Evolutionary conservation across 2,113 vertebrate species (phyloP).

Genomic region (Lepus europaeus): DNA sequence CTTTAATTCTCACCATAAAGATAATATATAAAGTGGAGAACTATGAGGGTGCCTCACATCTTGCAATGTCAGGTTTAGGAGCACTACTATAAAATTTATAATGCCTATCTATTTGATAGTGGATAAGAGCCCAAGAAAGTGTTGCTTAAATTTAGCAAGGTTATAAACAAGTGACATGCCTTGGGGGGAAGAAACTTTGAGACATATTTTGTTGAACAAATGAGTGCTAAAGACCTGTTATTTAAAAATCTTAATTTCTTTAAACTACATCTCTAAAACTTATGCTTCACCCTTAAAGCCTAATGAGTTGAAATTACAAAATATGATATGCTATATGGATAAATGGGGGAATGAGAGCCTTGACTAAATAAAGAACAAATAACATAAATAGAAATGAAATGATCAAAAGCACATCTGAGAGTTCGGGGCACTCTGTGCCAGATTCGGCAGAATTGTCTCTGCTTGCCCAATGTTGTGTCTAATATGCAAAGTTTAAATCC

Average conservation of each 20-base stretch:
- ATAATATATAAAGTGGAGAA: constrained; percentile 90
- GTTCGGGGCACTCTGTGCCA: fast-evolving
- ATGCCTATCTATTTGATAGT: constrained; percentile 87
- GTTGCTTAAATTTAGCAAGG: constrained; percentile 82
- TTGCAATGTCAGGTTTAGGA: constrained; percentile 88
- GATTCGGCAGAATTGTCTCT: background rate
- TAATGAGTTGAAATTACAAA: constrained; percentile 71
- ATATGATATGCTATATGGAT: background rate
- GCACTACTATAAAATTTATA: constrained; percentile 88
- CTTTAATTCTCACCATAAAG: constrained; percentile 90
- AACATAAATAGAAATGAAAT: no score
- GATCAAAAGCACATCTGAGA: no score
- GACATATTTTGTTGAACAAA: constrained; percentile 66
- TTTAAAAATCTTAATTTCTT: constrained; percentile 77
- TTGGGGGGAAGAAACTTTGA: background rate
- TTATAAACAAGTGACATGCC: constrained; percentile 84
- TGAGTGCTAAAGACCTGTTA: constrained; percentile 62
- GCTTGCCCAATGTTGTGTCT: fast-evolving
- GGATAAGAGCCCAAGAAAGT: constrained; percentile 78
- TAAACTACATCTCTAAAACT: constrained; percentile 73
- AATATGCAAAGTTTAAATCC: background rate
- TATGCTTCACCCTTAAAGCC: constrained; percentile 42
- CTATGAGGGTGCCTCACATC: constrained; percentile 87
- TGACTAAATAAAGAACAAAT: constrained; percentile 6
- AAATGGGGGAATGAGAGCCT: background rate